phyloP scores from a whole-genome alignment of 2,888 invertebrate genomes.

The Coelopa pilipes region DNA sequence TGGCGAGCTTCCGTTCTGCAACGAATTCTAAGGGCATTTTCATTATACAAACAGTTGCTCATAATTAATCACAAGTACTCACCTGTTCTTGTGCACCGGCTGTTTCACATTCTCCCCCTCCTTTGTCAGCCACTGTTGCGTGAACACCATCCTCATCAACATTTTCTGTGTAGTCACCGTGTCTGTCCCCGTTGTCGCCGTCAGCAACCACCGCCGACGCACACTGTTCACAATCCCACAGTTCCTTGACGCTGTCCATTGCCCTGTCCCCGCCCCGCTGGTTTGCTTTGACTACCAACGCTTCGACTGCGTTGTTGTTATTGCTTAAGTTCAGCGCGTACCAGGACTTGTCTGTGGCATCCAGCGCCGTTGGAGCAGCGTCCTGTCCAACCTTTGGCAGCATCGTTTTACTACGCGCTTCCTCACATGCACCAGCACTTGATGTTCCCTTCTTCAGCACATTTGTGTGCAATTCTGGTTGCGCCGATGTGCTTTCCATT shows the following conservation, averaged over 20 bases:
- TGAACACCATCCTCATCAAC: neutral
- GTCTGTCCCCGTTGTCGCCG: conserved; percentile 13
- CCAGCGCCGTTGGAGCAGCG: conserved; percentile 9
- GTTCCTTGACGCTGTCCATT: neutral
- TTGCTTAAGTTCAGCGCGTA: conserved; percentile 27
- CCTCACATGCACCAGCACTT: conserved; percentile 16
- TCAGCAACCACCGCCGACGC: conserved; percentile 17
- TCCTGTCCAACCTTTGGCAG: conserved; percentile 11
- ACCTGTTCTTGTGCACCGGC: conserved; percentile 6
- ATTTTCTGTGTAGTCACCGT: neutral
- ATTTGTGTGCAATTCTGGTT: conserved; percentile 27
- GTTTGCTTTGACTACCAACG: neutral
- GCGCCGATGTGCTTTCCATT: conserved; percentile 28
- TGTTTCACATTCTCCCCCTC: neutral
- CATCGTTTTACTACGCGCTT: conserved; percentile 18
- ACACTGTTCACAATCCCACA: conserved; percentile 35
- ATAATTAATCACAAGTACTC: neutral
- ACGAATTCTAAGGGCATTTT: neutral
- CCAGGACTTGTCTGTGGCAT: conserved; percentile 3
- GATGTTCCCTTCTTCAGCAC: conserved; percentile 34
- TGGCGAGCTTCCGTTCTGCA: neutral
- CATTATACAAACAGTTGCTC: neutral
- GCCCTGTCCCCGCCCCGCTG: conserved; percentile 40
- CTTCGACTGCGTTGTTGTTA: conserved; percentile 26
- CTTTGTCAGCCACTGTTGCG: neutral